Evolutionary conservation across 2,888 invertebrate genomes (phyloP).

Genomic region (Drosophila setosimentum): DNA sequence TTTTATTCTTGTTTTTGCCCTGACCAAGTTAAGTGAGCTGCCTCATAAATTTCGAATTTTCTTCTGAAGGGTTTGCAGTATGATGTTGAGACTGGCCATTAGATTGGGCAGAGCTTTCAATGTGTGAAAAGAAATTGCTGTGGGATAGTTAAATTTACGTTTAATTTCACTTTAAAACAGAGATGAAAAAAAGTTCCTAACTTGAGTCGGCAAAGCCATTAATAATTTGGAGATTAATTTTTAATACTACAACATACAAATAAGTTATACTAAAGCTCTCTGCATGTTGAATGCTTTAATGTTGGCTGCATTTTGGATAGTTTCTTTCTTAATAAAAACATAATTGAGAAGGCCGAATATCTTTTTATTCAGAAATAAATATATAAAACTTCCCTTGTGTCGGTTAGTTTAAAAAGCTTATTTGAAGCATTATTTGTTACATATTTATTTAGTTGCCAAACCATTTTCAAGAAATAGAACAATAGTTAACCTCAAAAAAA

Average conservation of each 20-base stretch:
- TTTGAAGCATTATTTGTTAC: neutral
- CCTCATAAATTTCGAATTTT: conserved; percentile 68
- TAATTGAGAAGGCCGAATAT: neutral
- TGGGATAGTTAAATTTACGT: conserved; percentile 28
- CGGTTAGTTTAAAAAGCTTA: neutral
- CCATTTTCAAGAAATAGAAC: neutral
- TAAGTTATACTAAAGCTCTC: neutral
- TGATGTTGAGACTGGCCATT: neutral
- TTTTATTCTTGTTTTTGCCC: conserved; percentile 14
- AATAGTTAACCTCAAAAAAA: neutral
- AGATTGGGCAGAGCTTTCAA: conserved; percentile 8
- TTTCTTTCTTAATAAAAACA: neutral
- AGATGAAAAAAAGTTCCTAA: neutral
- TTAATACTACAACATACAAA: neutral
- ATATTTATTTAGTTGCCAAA: neutral
- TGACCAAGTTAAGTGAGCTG: conserved; percentile 58
- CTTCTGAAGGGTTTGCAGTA: conserved; percentile 20
- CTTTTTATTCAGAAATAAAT: neutral
- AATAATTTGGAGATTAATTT: neutral
- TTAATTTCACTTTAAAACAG: conserved; percentile 24
- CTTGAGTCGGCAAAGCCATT: conserved; percentile 13
- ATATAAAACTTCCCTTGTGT: neutral
- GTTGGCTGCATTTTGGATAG: neutral
- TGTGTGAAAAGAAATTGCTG: conserved; percentile 19
- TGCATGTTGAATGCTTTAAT: neutral